Evolutionary conservation across 2,113 vertebrate species (phyloP), one percentile per base, ranked within the genome.

Genomic region (Antidorcas marsupialis): DNA sequence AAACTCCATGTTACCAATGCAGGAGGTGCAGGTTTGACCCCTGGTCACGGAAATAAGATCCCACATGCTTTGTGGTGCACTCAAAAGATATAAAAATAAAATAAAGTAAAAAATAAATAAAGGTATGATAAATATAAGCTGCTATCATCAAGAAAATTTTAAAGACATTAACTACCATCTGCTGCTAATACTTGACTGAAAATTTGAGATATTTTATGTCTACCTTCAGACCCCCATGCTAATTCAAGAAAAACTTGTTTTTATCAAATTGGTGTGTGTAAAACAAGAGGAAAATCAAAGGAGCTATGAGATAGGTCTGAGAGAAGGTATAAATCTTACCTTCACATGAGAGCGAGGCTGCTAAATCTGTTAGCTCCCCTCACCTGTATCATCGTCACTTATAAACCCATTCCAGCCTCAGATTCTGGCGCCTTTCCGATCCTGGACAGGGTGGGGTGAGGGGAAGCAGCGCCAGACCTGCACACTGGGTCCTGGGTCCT

Each of bases 111-210:
- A 74, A 25, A 74, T 23, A 76, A 96, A 62, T 83, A 87, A 79
- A 83, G 30, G 64, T 17, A 62, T 74, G 82, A 27, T 55, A 87
- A 95, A 78, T 64, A 84, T 16, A 83, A 91, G 13, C 16, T 86
- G 2, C 13, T 93, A 78, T 47, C 14, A n/a, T 85, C 87, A 93
- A 67, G 59, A 87, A 83, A 90, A 36, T 1, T 74, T 64, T 50
- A 47, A 95, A 82, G 71, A 64, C 76, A 84, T 84, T 90, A 85
- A 94, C 59, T 50, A 86, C 10, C 21, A 91, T 81, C 47, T 43
- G 59, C 88, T 92, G 28, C 52, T 96, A 94, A 97, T 62, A 83
- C 57, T 67, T 88, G 50, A 78, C 47, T 90, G 25, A 76, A 96
- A 94, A 23, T 84, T 85, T 89, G 91, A 97, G 36, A 93, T 88